These are phyloP conservation scores for Synanthedon vespiformis DNA, from an alignment of 2,888 invertebrate species.

Conservation along the genomic window DNA sequence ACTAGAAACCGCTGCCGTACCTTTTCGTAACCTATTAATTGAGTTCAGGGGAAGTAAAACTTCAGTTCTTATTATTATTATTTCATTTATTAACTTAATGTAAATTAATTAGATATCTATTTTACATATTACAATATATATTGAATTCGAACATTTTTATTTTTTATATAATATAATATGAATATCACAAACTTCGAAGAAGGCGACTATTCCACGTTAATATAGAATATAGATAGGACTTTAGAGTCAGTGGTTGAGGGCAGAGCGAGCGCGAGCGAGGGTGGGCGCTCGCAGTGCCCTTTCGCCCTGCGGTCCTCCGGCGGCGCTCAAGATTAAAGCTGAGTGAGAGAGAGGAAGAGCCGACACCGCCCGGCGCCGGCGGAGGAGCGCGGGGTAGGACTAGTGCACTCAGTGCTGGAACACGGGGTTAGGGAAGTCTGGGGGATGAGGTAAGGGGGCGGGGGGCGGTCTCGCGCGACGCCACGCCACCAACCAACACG, in stretches of 20 bases:
- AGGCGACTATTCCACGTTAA: slow-evolving; percentile 61
- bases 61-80: slow-evolving; percentile 3
- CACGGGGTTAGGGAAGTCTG: slow-evolving; percentile 94
- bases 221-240: slow-evolving; percentile 30
- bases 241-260: slow-evolving; percentile 45
- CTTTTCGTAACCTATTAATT: too few relatives aligned
- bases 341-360: slow-evolving; percentile 55
- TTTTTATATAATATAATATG: slow-evolving; percentile 33
- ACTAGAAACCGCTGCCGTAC: too few relatives aligned
- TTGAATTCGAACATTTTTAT: slow-evolving; percentile 57
- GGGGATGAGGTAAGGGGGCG: slow-evolving; percentile 93
- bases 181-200: slow-evolving; percentile 69
- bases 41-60: background rate
- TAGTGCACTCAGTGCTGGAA: slow-evolving; percentile 72
- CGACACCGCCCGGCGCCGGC: slow-evolving; percentile 67
- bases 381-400: slow-evolving; percentile 63
- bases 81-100: slow-evolving; percentile 26
- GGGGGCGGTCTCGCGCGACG: slow-evolving; percentile 86
- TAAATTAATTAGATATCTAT: slow-evolving; percentile 49
- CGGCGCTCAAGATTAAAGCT: slow-evolving; percentile 58
- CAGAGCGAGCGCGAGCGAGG: slow-evolving; percentile 56
- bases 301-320: slow-evolving; percentile 63
- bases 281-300: slow-evolving; percentile 53
- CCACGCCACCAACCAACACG: slow-evolving; percentile 96
- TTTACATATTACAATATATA: slow-evolving; percentile 53